These are phyloP conservation scores for Cordylochernes scorpioides DNA, from an alignment of 2,888 invertebrate species.

Conservation along the genomic window DNA sequence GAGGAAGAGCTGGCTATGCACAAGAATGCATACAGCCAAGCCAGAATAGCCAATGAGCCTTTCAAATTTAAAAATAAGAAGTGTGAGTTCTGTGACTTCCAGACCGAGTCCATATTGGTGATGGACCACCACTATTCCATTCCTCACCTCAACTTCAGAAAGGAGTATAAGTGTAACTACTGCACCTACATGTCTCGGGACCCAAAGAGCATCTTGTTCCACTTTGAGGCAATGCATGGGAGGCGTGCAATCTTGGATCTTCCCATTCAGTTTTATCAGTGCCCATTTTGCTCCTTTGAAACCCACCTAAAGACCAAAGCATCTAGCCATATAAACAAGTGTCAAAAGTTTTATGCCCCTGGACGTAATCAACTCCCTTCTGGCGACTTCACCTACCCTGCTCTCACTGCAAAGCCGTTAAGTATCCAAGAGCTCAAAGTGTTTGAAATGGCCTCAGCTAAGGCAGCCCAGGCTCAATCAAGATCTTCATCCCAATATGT, in stretches of 20 bases:
- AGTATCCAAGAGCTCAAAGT: constrained; percentile 15
- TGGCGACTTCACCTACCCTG: constrained; percentile 43
- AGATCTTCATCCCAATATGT: too few relatives aligned
- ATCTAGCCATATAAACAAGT: constrained; percentile 56
- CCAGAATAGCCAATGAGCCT: constrained; percentile 55
- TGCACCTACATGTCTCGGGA: constrained; percentile 52
- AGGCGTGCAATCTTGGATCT: constrained; percentile 54
- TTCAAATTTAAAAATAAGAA: constrained; percentile 43
- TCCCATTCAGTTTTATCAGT: constrained; percentile 63
- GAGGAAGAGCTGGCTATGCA: constrained; percentile 55
- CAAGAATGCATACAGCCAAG: constrained; percentile 36
- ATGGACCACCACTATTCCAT: constrained; percentile 68
- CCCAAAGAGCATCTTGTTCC: constrained; percentile 52
- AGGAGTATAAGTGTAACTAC: constrained; percentile 37
- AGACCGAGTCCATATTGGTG: constrained; percentile 53
- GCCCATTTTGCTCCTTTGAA: constrained; percentile 75
- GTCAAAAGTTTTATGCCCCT: constrained; percentile 63
- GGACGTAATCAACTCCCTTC: constrained; percentile 24
- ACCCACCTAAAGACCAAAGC: constrained; percentile 74
- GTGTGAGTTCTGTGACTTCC: constrained; percentile 65
- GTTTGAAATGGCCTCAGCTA: constrained; percentile 10
- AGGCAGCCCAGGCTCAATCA: too few relatives aligned
- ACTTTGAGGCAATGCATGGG: constrained; percentile 70
- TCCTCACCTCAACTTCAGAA: constrained; percentile 44
- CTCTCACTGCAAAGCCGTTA: constrained; percentile 52